These are phyloP conservation scores for Phycodurus eques DNA, from an alignment of 2,113 vertebrate species.

Conservation along the genomic window DNA sequence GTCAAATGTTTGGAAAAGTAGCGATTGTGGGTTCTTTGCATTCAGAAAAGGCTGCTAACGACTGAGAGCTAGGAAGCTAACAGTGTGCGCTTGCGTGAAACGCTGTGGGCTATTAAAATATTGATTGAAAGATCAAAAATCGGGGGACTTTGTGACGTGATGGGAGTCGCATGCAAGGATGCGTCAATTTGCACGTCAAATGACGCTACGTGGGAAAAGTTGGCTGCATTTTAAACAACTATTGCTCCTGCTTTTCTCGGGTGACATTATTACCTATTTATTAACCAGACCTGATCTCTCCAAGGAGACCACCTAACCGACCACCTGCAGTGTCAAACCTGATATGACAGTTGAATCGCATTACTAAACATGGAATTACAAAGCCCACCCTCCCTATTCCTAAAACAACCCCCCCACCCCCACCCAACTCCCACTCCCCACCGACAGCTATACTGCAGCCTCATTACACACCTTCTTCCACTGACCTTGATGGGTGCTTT, in stretches of 20 bases:
- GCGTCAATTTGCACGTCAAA: background rate
- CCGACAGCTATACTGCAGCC: background rate
- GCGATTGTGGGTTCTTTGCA: constrained; percentile 21
- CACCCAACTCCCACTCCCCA: background rate
- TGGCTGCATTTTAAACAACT: background rate
- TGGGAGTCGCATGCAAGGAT: background rate
- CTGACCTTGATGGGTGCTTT: constrained; percentile 25
- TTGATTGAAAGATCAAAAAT: background rate
- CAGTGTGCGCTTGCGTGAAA: constrained; percentile 24
- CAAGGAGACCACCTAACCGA: background rate
- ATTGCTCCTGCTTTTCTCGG: background rate
- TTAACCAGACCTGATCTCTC: background rate
- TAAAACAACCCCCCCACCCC: background rate
- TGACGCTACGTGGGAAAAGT: background rate
- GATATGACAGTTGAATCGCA: background rate
- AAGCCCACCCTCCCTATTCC: background rate
- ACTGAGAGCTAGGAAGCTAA: constrained; percentile 55
- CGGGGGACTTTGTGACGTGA: background rate
- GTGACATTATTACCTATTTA: background rate
- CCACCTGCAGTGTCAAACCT: background rate
- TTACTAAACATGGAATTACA: background rate
- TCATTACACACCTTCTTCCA: background rate
- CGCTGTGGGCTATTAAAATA: background rate
- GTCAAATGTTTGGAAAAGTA: constrained; percentile 38
- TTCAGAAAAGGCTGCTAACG: constrained; percentile 35